Evolutionary conservation across 2,888 invertebrate genomes (phyloP).

Genomic region (Matsumyia berberina): DNA sequence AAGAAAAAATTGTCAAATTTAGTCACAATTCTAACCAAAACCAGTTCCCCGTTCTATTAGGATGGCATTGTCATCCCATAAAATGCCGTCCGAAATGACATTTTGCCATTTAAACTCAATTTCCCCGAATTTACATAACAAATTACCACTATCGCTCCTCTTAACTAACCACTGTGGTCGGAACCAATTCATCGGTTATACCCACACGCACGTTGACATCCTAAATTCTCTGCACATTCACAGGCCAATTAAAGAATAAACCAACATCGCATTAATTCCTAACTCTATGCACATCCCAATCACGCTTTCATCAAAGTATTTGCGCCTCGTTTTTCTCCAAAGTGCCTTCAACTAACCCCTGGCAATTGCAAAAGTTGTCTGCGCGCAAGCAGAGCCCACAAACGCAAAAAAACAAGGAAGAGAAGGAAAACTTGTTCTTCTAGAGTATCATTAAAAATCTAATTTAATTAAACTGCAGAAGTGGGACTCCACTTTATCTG

Average conservation of each 20-base stretch:
- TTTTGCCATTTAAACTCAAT: conserved; percentile 19
- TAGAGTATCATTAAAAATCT: conserved; percentile 75
- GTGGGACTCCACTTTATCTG: conserved; percentile 65
- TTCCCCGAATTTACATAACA: conserved; percentile 36
- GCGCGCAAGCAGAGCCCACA: conserved; percentile 48
- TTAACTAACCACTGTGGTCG: neutral
- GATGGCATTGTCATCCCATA: neutral
- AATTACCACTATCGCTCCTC: conserved; percentile 4
- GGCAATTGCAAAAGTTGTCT: conserved; percentile 65
- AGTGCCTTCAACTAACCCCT: conserved; percentile 11
- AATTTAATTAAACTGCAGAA: conserved; percentile 76
- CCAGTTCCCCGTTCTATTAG: no score
- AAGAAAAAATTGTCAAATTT: no score
- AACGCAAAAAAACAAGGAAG: conserved; percentile 1
- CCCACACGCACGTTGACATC: conserved; percentile 54
- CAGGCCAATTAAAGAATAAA: conserved; percentile 68
- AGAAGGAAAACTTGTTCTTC: conserved; percentile 61
- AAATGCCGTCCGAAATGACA: neutral
- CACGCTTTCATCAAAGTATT: conserved; percentile 53
- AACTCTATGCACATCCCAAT: conserved; percentile 41
- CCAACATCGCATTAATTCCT: conserved; percentile 49
- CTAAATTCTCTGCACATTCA: conserved; percentile 51
- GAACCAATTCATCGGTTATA: conserved; percentile 50
- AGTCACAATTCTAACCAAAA: no score
- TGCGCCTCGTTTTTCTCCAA: conserved; percentile 15